Conservation (phyloP, 2,797 vertebrate genomes). For the Erpetoichthys calabaricus region DNA sequence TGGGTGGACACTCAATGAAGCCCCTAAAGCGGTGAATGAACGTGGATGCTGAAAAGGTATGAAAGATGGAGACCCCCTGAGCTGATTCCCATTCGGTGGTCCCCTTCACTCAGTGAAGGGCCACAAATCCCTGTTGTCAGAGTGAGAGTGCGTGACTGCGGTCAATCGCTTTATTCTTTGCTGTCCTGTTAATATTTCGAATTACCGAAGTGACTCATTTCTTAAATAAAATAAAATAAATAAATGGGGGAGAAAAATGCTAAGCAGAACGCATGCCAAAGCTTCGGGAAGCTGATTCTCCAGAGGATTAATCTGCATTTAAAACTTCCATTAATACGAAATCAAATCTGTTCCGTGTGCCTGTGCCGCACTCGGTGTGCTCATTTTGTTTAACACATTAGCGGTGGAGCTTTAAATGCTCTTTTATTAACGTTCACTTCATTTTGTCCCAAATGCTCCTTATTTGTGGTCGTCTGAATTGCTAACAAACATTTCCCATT, state of each 20-base stretch:
- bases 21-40: too few species aligned
- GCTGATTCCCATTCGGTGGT: too few species aligned
- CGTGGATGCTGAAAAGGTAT: too few species aligned
- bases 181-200: conserved; percentile 63
- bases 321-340: conserved; percentile 77
- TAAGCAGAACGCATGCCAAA: conserved; percentile 34
- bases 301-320: conserved; percentile 72
- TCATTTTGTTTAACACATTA: conserved; percentile 30
- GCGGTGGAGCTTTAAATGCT: too few species aligned
- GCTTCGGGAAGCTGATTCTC: conserved; percentile 64
- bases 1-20: too few species aligned
- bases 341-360: conserved; percentile 60
- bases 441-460: background rate
- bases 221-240: conserved; percentile 57
- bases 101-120: too few species aligned
- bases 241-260: conserved; percentile 27
- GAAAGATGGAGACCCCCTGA: too few species aligned
- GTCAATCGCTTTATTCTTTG: conserved; percentile 35
- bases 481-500: background rate
- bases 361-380: conserved; percentile 32
- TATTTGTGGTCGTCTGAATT: background rate
- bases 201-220: conserved; percentile 51
- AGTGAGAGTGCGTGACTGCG: too few species aligned
- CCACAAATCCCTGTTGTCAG: too few species aligned
- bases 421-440: background rate